These are phyloP conservation scores for Drosophila crucigera DNA, from an alignment of 2,888 invertebrate species.

Conservation along the genomic window DNA sequence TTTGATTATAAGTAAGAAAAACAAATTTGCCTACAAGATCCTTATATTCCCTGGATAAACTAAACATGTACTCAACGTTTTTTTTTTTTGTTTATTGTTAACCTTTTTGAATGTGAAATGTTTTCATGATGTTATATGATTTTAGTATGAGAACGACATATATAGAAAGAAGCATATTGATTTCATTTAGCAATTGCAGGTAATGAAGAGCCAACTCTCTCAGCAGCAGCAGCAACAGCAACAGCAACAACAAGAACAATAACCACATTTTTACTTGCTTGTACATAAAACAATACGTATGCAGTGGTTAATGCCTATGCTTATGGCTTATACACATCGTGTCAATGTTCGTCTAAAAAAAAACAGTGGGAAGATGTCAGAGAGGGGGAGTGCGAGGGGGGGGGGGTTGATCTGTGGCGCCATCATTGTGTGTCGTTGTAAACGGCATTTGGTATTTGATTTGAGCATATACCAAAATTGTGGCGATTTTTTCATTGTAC, in stretches of 20 bases:
- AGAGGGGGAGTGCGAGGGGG: fast-evolving
- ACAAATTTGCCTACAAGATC: not conserved
- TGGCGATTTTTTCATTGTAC: constrained; percentile 44
- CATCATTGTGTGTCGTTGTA: constrained; percentile 39
- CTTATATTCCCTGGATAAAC: constrained; percentile 41
- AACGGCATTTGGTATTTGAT: constrained; percentile 48
- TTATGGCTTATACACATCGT: not conserved
- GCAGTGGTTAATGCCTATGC: constrained; percentile 6
- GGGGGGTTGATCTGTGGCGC: constrained; percentile 18
- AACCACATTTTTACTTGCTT: constrained; percentile 18
- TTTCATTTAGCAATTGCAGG: constrained; percentile 3
- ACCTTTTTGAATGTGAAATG: constrained; percentile 24
- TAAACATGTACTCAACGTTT: constrained; percentile 62
- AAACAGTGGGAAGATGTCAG: not conserved
- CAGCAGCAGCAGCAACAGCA: not conserved
- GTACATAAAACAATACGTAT: not conserved
- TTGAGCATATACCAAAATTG: constrained; percentile 46
- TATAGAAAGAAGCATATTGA: not conserved
- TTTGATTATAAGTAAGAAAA: not conserved
- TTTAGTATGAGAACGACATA: constrained; percentile 1
- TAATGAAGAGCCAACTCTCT: constrained; percentile 26
- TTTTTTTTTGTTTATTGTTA: constrained; percentile 24
- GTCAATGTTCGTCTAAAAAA: constrained; percentile 17
- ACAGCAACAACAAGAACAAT: not conserved
- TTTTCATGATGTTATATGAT: constrained; percentile 1